Base-by-base conservation (phyloP, 2,797 vertebrate genomes). In the Octomys mimax region DNA sequence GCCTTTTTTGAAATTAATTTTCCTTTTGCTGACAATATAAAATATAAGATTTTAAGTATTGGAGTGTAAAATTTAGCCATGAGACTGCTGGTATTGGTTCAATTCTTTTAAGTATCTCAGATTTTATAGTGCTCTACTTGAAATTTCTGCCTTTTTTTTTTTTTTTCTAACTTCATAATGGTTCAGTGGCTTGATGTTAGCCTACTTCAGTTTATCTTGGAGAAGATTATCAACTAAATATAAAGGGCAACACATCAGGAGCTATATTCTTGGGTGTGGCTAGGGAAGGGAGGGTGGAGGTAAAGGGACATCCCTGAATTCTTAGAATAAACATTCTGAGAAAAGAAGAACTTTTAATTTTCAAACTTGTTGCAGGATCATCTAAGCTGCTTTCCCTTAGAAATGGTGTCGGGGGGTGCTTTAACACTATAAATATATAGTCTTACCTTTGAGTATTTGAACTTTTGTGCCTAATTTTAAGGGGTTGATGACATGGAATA, bases 381-480 rank as follows among this genome's bases (percentile, higher is more conserved):
- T 82, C 84, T n/a, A 61, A 87, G 46, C 5, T 83, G 36, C 16
- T 80, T 94, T 9, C 46, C 49, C 11, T 77, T 93, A 91, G 54
- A 36, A 95, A 94, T 49, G 57, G 71, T 52, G 89, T 57, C 13
- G 28, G 11, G 11, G 11, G 49, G 28, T 81, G n/a, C 24, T 97
- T 61, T 57, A 33, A 68, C 3, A 39, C 1, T 90, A 75, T 21
- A 75, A 90, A 28, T 90, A 85, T 16, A 54, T 0, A 83, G 18
- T 73, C 83, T 79, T 16, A n/a, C 46, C 24, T 19, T 24, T 22
- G 59, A 83, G 13, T 81, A 73, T 80, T 68, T 52, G 78, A 66
- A 62, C 8, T 52, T 89, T 62, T 86, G 54, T 68, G 46, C 6
- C n/a, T 84, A 66, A 78, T 70, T 95, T 89, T 59, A 88, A 94